Evolutionary conservation across 2,797 vertebrate genomes (phyloP), one percentile per base, ranked within the genome.

Genomic region (Balearica regulorum): DNA sequence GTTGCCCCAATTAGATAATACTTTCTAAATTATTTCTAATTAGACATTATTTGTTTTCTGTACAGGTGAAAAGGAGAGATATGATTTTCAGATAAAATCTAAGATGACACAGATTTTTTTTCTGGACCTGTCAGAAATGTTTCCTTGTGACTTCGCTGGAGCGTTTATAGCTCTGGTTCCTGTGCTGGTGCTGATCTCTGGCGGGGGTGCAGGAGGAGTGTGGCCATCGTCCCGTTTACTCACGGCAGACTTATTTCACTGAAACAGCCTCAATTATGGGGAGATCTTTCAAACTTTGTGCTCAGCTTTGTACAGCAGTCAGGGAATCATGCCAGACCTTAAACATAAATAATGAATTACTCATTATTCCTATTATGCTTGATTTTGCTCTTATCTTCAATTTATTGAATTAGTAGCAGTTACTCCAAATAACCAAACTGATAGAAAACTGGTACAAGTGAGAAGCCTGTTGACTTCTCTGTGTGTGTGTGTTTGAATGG

Each of bases 151-250:
- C 24, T 89, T 78, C 49, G 6, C 39, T 73, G 44, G 41, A 61
- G 33, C 31, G 18, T 65, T 43, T 57, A 2, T 46, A 55, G 17
- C 9, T 83, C 48, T 29, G 49, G 5, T 16, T 86, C 26, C 16
- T 75, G 55, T 75, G 4, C 21, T 31, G 57, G 5, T 9, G 19
- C 6, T 62, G 41, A 6, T 81, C 57, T 46, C 43, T 33, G 16
- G 37, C 0, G 3, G 8, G 33, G 17, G 3, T 51, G 29, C 20
- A 39, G n/a, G 22, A 77, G 16, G 28, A 39, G 5, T 9, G 6
- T 53, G 48, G 29, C 37, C 13, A 17, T 35, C 4, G 1, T 48
- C 39, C n/a, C 0, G 0, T 58, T 43, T 80, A 29, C 6, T 58
- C 29, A 17, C 35, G 41, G 53, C 12, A 31, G 22, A 66, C 4